Base-by-base conservation (phyloP, 2,113 vertebrate species). In the Indri indri region DNA sequence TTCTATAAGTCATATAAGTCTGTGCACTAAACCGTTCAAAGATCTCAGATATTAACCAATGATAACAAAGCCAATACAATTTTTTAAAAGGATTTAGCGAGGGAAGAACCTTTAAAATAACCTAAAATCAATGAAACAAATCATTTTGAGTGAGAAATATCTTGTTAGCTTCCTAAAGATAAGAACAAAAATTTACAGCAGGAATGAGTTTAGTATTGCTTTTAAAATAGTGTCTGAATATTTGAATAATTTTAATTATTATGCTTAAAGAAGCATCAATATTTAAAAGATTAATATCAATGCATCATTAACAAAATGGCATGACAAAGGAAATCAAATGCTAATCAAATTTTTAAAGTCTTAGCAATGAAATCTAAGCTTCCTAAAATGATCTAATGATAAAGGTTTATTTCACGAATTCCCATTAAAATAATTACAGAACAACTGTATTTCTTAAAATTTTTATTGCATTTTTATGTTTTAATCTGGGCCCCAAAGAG, bases 221-320 rank as follows among this genome's bases (percentile, higher is more conserved):
- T 98, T 84, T 81, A 97, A 96, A 8, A 1, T 16, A 30, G 8
- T 96, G 34, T 50, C 63, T 93, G 63, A 96, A 92, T 87, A 30
- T 96, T 27, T 42, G 22, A 97, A 34, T 80, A 79, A 95, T 34
- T 34, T 91, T 97, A 74, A 80, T 97, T 83, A 90, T 63, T 73
- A 95, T 97, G 88, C 13, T 90, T 87, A 84, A 61, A 94, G 57
- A 63, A 82, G 23, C 65, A 96, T 92, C 11, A 80, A 18, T 97
- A 83, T 94, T 97, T 90, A 96, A 96, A 92, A 95, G 88, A 96
- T 92, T 84, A 92, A 32, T 95, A 91, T 90, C 66, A 92, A 70
- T 95, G 7, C 23, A 85, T 40, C 54, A 73, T 82, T 94, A 96
- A 40, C 16, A 94, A 76, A 92, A 59, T 30, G 2, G 10, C 50